Percentiles rank a stretch among this genome's conserved stretches.
Conservation (phyloP, 2,888 invertebrate genomes). For the Ophion costatus region DNA sequence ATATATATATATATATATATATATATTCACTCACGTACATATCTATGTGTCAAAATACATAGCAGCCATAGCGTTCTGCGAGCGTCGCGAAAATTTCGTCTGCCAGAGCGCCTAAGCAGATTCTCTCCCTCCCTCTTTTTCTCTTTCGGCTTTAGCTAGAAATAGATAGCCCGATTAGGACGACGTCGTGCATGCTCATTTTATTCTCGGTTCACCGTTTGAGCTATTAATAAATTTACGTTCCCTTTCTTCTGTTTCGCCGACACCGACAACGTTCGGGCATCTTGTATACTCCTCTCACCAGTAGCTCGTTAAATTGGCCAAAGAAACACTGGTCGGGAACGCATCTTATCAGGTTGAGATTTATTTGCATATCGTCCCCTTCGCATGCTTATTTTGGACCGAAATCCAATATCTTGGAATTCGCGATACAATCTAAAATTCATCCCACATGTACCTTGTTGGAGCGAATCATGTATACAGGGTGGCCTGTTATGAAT, state of each 20-base stretch:
- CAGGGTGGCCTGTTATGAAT: no score
- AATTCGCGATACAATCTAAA: background rate
- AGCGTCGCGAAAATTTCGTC: conserved; percentile 47
- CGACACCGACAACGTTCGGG: conserved; percentile 28
- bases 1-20: background rate
- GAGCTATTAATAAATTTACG: conserved; percentile 68
- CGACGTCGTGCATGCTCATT: conserved; percentile 69
- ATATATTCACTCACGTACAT: background rate
- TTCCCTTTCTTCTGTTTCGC: conserved; percentile 52
- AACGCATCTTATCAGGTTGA: conserved; percentile 1
- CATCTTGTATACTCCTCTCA: conserved; percentile 63
- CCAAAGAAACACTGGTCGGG: conserved; percentile 36
- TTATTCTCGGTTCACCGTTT: conserved; percentile 71
- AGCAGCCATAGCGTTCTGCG: conserved; percentile 41
- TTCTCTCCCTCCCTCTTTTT: conserved; percentile 1
- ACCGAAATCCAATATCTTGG: conserved; percentile 12
- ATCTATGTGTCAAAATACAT: conserved; percentile 22
- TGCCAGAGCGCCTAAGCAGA: conserved; percentile 38
- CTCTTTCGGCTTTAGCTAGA: conserved; percentile 67
- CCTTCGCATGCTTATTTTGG: background rate
- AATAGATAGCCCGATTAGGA: conserved; percentile 77
- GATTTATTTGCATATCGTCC: conserved; percentile 5
- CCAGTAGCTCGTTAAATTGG: conserved; percentile 56
- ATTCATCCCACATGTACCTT: no score
- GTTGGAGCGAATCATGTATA: no score